Evolutionary conservation across 2,888 invertebrate species (phyloP), one percentile per base, ranked within the genome.

Genomic region (Amorpha juglandis): DNA sequence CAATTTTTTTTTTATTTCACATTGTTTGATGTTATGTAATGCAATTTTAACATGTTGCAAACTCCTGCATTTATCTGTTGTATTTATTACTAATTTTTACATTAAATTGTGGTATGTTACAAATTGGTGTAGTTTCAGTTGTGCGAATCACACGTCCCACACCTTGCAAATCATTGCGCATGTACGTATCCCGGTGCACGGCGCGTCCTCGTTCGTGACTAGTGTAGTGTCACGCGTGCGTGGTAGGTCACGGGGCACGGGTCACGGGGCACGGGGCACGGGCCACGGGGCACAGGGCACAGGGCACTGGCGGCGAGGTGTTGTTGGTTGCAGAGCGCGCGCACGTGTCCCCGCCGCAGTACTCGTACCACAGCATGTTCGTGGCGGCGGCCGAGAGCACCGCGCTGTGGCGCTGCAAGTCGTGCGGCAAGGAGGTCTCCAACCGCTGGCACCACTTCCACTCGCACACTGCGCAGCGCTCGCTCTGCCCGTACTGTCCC

Each of bases 381-480:
- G 95, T 95, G 80, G 95, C 96, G 78, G 94, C 96, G 69, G 94
- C 95, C 70, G 95, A 95, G 84, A 96, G 95, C 78, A 95, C 96
- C 65, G 95, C 96, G 73, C 94, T 96, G 84, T 97, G 97, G 96
- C 95, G 95, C 84, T 97, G 97, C 92, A 96, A 96, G 85, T 95
- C 96, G 48, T 97, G 97, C 93, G 96, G 96, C 88, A 97, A 97
- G 94, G 96, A 97, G 94, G 97, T 97, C 74, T 96, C 97, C 88
- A 97, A 97, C 93, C 95, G 97, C 91, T 97, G 97, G 97, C 97
- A 97, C 90, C 97, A 97, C 93, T 97, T 95, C 94, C 97, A 97
- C 91, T 96, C 96, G 79, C 97, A 97, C 92, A 96, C 96, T 70
- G 95, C 96, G 74, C 96, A 96, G 90, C 95, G 97, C 79, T 96